Base-by-base conservation (phyloP, 2,888 invertebrate species). In the Drosophila siamana region DNA sequence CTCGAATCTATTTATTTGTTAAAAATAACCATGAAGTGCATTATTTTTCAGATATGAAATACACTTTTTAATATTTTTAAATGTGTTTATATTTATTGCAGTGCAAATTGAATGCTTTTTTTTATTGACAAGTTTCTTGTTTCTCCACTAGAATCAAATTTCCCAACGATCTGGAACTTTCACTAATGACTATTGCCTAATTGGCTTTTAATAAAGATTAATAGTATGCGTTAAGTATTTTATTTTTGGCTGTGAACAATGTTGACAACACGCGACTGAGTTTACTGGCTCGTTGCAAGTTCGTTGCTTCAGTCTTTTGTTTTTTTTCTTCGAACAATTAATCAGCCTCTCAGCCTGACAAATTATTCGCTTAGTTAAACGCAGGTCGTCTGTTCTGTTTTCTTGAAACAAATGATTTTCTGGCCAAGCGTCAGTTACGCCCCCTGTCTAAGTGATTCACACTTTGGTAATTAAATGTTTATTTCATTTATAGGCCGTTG, bases 261-360 rank as follows among this genome's bases (percentile, higher is more conserved):
- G n/a, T n/a, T n/a, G n/a, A n/a, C n/a, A n/a, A 38, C 6, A 7
- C 22, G 24, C 26, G 48, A 55, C 40, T 48, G 43, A 46, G 59
- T 36, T 19, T 43, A 69, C 47, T 72, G 43, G 63, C 66, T 46
- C 19, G 26, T 33, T 50, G 54, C 78, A 82, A 83, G 83, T 83
- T 83, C 86, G 86, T 83, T 85, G 88, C 86, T 82, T 79, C 66
- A 83, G 86, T 83, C 88, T 74, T 83, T 83, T 74, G 86, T 87
- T 77, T 63, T 71, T 63, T 71, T 64, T 19, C 13, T 40, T 67
- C 51, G 33, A 36, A 30, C 57, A 68, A 75, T 72, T 65, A 72
- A 67, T 66, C 60, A 68, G 41, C 19, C 13, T 55, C 44, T 41
- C 46, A 38, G 13, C 43, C 36, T 62, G 41, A 61, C 51, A 71